phyloP scores from a whole-genome alignment of 2,113 vertebrate genomes.

The Archilochus colubris region DNA sequence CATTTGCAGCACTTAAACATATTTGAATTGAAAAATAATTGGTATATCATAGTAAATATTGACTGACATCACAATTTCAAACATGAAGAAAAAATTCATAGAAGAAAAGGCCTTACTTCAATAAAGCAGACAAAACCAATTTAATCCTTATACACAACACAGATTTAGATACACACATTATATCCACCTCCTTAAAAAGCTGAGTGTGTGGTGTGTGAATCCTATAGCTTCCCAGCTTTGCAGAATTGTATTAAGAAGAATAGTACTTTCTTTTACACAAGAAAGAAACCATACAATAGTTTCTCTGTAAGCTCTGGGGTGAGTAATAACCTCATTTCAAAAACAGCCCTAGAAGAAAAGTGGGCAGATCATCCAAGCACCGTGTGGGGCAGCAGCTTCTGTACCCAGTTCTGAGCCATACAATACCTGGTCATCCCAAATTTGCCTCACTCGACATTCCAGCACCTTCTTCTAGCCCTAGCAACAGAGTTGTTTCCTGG shows the following conservation, averaged over 20 bases:
- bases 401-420: not conserved
- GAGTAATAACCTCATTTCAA: not conserved
- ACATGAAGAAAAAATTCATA: not conserved
- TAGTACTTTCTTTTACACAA: not conserved
- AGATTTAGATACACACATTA: not conserved
- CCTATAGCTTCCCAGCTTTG: not conserved
- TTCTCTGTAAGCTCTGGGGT: not conserved
- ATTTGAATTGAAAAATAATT: not conserved
- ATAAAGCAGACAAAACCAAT: not conserved
- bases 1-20: not conserved
- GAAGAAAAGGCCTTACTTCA: not conserved
- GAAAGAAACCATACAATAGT: not conserved
- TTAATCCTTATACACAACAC: not conserved
- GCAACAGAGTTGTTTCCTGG: not conserved
- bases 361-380: not conserved
- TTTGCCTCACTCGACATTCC: not conserved
- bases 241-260: not conserved
- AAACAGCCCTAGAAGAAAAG: not conserved
- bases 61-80: not conserved
- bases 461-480: not conserved
- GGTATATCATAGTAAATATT: not conserved
- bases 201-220: not conserved
- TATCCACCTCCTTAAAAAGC: not conserved
- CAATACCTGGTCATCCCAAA: not conserved
- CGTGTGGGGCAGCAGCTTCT: not conserved